phyloP scores from a whole-genome alignment of 2,797 vertebrate genomes.

The Scarus forsteni region DNA sequence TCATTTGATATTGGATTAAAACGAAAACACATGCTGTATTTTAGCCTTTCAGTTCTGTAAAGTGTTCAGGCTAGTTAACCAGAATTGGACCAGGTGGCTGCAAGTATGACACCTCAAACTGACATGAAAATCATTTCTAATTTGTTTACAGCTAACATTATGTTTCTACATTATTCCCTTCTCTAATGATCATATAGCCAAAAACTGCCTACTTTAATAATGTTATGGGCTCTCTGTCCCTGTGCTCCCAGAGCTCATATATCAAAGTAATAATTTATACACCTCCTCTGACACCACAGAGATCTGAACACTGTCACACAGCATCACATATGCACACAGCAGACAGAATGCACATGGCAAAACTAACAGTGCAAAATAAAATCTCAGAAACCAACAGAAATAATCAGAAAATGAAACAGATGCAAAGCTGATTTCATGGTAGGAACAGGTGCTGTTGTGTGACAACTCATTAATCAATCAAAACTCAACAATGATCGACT shows the following conservation, averaged over 20 bases:
- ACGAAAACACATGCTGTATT: not conserved
- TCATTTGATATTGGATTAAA: not conserved
- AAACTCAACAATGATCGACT: constrained; percentile 68
- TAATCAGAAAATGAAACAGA: constrained; percentile 28
- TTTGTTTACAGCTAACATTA: constrained; percentile 12
- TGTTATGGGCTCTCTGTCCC: constrained; percentile 37
- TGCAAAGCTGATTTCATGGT: constrained; percentile 52
- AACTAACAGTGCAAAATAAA: constrained; percentile 4
- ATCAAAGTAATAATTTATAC: constrained; percentile 57
- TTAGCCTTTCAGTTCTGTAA: not conserved
- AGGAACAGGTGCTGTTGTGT: constrained; percentile 72
- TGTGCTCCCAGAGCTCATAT: constrained; percentile 58
- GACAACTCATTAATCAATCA: constrained; percentile 79
- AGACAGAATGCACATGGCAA: not conserved
- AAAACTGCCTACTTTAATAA: constrained; percentile 43
- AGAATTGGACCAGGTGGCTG: constrained; percentile 22
- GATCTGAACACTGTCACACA: constrained; percentile 15
- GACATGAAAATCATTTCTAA: constrained; percentile 41
- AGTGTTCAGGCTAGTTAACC: not conserved
- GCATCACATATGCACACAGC: constrained; percentile 6
- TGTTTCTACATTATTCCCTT: constrained; percentile 14
- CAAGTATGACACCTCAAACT: constrained; percentile 26
- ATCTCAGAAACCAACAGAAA: not conserved
- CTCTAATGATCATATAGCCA: constrained; percentile 24
- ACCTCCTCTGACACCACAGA: constrained; percentile 31